phyloP scores from a whole-genome alignment of 2,113 vertebrate genomes.

The Plestiodon gilberti region DNA sequence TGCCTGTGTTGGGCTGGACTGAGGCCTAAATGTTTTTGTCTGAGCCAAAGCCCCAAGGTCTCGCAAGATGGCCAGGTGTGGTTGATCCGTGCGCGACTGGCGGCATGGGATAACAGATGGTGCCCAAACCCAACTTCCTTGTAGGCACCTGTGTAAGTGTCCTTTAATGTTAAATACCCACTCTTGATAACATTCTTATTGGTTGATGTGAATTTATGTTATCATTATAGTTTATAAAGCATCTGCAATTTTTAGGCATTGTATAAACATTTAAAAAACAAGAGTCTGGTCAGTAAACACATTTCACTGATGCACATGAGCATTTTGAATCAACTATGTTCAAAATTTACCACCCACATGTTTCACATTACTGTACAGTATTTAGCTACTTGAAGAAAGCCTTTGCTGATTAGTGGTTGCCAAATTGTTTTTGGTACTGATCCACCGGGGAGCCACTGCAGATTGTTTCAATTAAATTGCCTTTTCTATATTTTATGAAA shows the following conservation, averaged over 20 bases:
- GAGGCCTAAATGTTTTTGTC: too few relatives aligned
- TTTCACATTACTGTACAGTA: neutral
- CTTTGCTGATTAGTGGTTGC: neutral
- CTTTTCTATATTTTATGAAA: constrained; percentile 22
- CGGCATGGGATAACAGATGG: neutral
- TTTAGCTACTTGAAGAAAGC: neutral
- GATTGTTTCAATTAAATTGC: constrained; percentile 8
- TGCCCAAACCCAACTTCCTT: neutral
- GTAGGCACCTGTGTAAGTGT: neutral
- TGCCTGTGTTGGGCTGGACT: too few relatives aligned
- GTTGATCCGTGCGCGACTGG: neutral
- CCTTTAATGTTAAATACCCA: neutral
- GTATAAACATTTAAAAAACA: too few relatives aligned
- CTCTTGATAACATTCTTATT: too few relatives aligned
- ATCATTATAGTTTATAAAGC: too few relatives aligned
- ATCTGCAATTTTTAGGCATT: too few relatives aligned
- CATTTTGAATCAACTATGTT: neutral
- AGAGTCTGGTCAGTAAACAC: neutral
- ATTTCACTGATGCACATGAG: neutral
- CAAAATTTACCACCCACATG: neutral
- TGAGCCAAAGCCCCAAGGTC: too few relatives aligned
- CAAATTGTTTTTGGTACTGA: neutral
- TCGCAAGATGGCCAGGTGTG: too few relatives aligned
- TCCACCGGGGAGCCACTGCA: neutral
- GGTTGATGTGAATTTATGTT: too few relatives aligned